Base-by-base conservation (phyloP, 2,888 invertebrate genomes). In the Phalera bucephala region DNA sequence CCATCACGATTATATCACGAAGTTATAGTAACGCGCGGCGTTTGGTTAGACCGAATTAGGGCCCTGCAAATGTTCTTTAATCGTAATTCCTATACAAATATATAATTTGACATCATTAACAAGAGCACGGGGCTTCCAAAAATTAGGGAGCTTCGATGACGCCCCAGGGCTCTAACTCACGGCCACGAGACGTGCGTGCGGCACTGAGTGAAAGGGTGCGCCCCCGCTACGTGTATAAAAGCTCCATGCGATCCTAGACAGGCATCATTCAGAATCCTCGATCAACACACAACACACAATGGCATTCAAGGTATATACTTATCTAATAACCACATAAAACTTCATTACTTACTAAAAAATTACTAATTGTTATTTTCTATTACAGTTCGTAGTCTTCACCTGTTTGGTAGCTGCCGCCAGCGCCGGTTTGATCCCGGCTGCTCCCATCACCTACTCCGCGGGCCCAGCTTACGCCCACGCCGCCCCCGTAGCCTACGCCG, bases 181-280 rank as follows among this genome's bases (percentile, higher is more conserved):
- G 85, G 85, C 58, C 84, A 46, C 46, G 38, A 56, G 69, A 64
- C 71, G 72, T 72, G 46, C 64, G 57, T 48, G 54, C 64, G 55
- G 39, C 52, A 52, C 31, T 44, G 50, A 80, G 87, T 87, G 87
- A 87, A 87, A 87, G 87, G 87, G 85, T 85, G 79, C 75, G 70
- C 77, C 81, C 75, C 80, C 64, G 70, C 67, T 47, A 43, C 40
- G 41, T 45, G 57, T 88, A 87, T 88, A 88, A 69, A 88, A 88
- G 80, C 82, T 79, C 58, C 58, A 64, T 69, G 54, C 72, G 58
- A 56, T 77, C 57, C 68, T 76, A 72, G 64, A 55, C 65, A 68
- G 57, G 55, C 72, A 87, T 83, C 86, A 87, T 83, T 84, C 82
- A 68, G 70, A 66, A 77, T 75, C 72, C 67, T 73, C 69, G 61